Base-by-base conservation (phyloP, 2,888 invertebrate species). In the Charanyca ferruginea region DNA sequence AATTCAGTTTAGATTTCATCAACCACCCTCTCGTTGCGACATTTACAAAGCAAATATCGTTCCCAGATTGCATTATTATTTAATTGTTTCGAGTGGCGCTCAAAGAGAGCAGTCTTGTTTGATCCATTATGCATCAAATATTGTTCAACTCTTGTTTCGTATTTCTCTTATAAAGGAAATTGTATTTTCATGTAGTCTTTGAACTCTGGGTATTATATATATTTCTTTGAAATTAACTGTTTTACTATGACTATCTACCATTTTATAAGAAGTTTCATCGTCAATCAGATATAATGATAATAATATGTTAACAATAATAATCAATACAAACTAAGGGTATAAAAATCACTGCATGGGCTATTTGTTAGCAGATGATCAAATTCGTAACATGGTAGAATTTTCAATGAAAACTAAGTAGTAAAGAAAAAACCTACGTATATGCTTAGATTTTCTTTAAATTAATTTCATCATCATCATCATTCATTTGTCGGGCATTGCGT, bases 1-100 rank as follows among this genome's bases (percentile, higher is more conserved):
- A 91, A 93, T 90, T 91, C 87, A 91, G 93, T 94, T 94, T 93
- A 91, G 91, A 94, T 94, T 93, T 92, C 90, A 94, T 93, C 93
- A 88, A 85, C 71, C 83, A 83, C 86, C 87, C 88, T n/a, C 88
- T 80, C 81, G 82, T 84, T 68, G 77, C 70, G 88, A 79, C 77
- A 67, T 81, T 77, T 84, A 85, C 89, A 88, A 85, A 91, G 89
- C 92, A 95, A 94, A 94, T 90, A 94, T 85, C 75, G 87, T 85
- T 87, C 86, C 86, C 88, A 84, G 90, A 92, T 94, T 93, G 91
- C 90, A 89, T 93, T 93, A 91, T 93, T 90, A 91, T 93, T 91
- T 94, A 93, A 94, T 94, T 94, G 94, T 91, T 88, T 92, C 85
- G 89, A 93, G 91, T 90, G 90, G 69, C 76, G 85, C 59, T 77